Percentiles rank a stretch among this genome's conserved stretches.
Evolutionary conservation across 2,113 vertebrate species (phyloP).

Genomic region (Sprattus sprattus): DNA sequence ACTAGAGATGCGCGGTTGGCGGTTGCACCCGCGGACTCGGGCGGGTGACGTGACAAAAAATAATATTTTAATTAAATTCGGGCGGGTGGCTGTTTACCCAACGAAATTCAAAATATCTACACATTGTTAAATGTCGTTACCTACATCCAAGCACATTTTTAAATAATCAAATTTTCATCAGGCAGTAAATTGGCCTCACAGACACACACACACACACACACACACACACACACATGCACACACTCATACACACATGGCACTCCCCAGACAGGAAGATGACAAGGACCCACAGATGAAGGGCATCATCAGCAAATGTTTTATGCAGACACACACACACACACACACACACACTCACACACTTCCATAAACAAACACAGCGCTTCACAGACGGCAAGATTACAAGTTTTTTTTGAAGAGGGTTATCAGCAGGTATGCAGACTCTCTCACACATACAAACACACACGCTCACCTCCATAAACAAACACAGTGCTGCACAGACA

Average conservation of each 20-base stretch:
- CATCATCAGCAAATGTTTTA: slow-evolving; percentile 77
- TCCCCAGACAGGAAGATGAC: not conserved
- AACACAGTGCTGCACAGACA: not conserved
- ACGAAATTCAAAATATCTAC: too few species aligned
- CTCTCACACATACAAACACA: not conserved
- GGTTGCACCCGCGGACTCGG: too few species aligned
- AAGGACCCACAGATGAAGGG: not conserved
- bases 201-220: not conserved
- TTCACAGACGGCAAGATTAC: not conserved
- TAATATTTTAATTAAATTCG: too few species aligned
- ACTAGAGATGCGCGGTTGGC: too few species aligned
- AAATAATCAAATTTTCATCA: too few species aligned
- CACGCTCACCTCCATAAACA: not conserved
- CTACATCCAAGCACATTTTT: too few species aligned
- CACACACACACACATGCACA: not conserved
- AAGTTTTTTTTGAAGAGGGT: not conserved
- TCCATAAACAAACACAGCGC: not conserved
- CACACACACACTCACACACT: not conserved
- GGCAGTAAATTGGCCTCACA: too few species aligned
- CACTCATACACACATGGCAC: not conserved
- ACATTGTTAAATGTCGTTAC: too few species aligned
- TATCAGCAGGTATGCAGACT: not conserved
- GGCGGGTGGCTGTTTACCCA: too few species aligned
- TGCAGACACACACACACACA: slow-evolving; percentile 16
- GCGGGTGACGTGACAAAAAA: too few species aligned